phyloP scores from a whole-genome alignment of 2,888 invertebrate species.

The Lydus trimaculatus region DNA sequence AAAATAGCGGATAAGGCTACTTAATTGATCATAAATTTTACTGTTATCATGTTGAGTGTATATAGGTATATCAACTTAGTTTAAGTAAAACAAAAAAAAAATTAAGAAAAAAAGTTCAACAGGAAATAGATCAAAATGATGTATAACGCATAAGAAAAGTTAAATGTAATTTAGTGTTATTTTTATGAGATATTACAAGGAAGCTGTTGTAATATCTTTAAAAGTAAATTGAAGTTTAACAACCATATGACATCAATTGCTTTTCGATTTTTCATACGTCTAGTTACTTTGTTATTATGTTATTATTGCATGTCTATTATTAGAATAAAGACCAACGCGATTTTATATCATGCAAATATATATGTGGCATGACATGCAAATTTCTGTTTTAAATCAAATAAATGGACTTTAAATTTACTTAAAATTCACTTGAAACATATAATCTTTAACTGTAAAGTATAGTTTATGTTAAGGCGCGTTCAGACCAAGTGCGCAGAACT shows the following conservation, averaged over 20 bases:
- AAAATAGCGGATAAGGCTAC: background rate
- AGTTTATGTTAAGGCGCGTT: no score
- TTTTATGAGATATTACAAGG: background rate
- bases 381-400: background rate
- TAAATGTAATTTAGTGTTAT: background rate
- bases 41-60: background rate
- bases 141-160: background rate
- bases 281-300: background rate
- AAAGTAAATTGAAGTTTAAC: background rate
- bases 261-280: slow-evolving; percentile 2
- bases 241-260: background rate
- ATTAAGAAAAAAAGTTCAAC: slow-evolving; percentile 13
- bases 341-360: background rate
- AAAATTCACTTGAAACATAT: background rate
- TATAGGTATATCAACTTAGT: background rate
- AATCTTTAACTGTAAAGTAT: background rate
- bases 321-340: background rate
- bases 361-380: background rate
- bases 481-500: no score
- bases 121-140: background rate
- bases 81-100: background rate
- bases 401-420: background rate
- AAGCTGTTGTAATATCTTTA: background rate
- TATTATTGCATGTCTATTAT: slow-evolving; percentile 10
- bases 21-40: background rate